phyloP scores from a whole-genome alignment of 2,888 invertebrate genomes.

The Zhuqinia jingwanae region DNA sequence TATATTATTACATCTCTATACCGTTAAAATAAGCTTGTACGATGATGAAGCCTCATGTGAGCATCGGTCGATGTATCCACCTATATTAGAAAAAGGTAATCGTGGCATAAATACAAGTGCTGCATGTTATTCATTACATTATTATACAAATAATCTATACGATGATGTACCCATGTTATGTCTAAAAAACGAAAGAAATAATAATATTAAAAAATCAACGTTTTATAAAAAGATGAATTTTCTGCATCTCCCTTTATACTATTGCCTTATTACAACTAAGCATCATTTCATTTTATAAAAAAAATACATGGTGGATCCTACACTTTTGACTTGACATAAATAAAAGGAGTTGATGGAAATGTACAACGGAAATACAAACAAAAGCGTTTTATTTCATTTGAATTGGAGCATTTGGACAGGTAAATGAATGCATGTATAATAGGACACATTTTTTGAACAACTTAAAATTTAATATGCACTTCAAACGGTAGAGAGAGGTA shows the following conservation, averaged over 20 bases:
- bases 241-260: too few relatives aligned
- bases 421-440: too few relatives aligned
- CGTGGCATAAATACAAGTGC: background rate
- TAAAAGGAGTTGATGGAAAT: too few relatives aligned
- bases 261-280: too few relatives aligned
- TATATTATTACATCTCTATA: constrained; percentile 21
- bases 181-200: constrained; percentile 37
- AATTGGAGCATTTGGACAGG: too few relatives aligned
- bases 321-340: too few relatives aligned
- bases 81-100: constrained; percentile 3
- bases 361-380: too few relatives aligned
- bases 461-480: background rate
- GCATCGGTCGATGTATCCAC: background rate
- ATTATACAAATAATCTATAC: constrained; percentile 10
- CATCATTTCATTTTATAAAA: too few relatives aligned
- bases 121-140: background rate
- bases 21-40: constrained; percentile 38
- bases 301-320: too few relatives aligned
- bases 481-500: too few relatives aligned
- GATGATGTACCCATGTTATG: constrained; percentile 21
- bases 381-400: too few relatives aligned
- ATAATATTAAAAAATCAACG: constrained; percentile 27
- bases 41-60: background rate
- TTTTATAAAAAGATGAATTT: constrained; percentile 32
- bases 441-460: background rate